Evolutionary conservation across 2,113 vertebrate species (phyloP), one percentile per base, ranked within the genome.

Genomic region (Tragelaphus strepsiceros): DNA sequence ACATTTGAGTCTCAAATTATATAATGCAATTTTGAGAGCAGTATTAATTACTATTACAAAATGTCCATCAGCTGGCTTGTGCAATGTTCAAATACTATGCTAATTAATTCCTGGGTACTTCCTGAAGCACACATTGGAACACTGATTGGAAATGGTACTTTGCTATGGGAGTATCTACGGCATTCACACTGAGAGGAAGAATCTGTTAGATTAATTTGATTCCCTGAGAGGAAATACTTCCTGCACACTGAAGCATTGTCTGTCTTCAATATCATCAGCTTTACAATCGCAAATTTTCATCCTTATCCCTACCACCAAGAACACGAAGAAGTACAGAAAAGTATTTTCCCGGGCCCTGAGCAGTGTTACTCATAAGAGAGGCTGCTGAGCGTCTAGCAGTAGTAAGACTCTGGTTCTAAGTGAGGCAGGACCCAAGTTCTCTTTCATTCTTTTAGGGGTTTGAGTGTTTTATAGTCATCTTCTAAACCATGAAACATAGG

Each of bases 31-130:
- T 64, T 86, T 74, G 51, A 92, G 64, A 58, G 35, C 53, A 82
- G 43, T 82, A 74, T 49, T 89, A 78, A 94, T 96, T 61, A 53
- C 46, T 90, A n/a, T 86, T 85, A 92, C 7, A 94, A 77, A 93
- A 92, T 81, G 88, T 61, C 88, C 84, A 85, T 84, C 46, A 91
- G 32, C 32, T 74, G 30, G 53, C 53, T 26, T 32, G 17, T 58
- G 32, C 67, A 86, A 35, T 91, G 74, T 53, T 59, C 35, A 58
- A 89, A 82, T 84, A 59, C 21, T 61, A 62, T 16, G 59, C 46
- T 96, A 58, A 71, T 89, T 77, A 88, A 81, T 89, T 96, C 84
- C 21, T 54, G 43, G 35, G 35, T 39, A 39, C 35, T 39, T 39
- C 35, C 59, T 59, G 56, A 51, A 91, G 39, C n/a, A 51, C 39